Evolutionary conservation across 1,140 invertebrate species (phyloP), one percentile per base, ranked within the genome.

Genomic region (Drosophila eugracilis): DNA sequence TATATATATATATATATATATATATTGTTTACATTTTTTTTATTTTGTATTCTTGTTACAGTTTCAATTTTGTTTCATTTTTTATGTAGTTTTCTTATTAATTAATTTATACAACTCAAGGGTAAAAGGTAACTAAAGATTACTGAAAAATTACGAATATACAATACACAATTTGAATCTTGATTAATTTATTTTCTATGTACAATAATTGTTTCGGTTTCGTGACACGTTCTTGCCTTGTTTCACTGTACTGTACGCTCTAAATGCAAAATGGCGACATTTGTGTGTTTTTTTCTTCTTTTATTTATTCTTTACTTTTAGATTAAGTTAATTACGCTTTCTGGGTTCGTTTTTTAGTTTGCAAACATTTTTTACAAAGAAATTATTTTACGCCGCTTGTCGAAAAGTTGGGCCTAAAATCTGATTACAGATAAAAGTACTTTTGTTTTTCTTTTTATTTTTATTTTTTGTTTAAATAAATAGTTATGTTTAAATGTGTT

Each of bases 181-280:
- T 24, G 24, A 19, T 75, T 47, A 45, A 21, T 59, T 36, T 60
- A 36, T 34, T 60, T 48, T n/a, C n/a, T 77, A 63, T 63, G 53
- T 78, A 72, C 57, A 62, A 37, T 53, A 58, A 65, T 73, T 58
- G 36, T 49, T 65, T 49, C n/a, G 50, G 36, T 58, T 39, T 50
- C 34, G 54, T 55, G 49, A 48, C 52, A 10, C n/a, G 12, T n/a
- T 1, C 4, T 57, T 53, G 60, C 21, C 12, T 47, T 30, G 48
- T 34, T 76, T 72, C 70, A 49, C 57, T 77, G 41, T 22, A 37
- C 32, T 67, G 60, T 78, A 85, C 85, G 79, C 67, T 84, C 65
- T 89, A 89, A 89, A 89, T 90, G 85, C 85, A 89, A 89, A 89
- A 89, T 89, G 85, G 85, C 85, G 85, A 89, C 85, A 89, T 89